These are phyloP conservation scores for Gymnothorax reevesii DNA, from an alignment of 2,797 vertebrate genomes.

Conservation along the genomic window DNA sequence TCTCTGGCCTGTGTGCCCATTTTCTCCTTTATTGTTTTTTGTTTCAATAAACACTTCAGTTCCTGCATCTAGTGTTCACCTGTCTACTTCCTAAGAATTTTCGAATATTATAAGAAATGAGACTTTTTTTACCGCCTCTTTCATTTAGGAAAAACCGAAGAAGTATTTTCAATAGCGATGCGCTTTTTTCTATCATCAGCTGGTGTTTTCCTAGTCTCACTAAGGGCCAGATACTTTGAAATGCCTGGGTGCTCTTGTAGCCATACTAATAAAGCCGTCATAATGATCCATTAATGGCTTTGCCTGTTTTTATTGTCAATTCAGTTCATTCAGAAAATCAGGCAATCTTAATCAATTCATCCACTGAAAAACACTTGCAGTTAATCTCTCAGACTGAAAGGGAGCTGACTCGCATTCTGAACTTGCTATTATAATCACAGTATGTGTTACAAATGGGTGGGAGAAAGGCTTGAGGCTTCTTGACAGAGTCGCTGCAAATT, in stretches of 20 bases:
- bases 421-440: not conserved
- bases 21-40: too few relatives aligned
- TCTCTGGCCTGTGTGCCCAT: too few relatives aligned
- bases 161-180: not conserved
- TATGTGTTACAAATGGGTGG: not conserved
- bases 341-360: not conserved
- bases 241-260: not conserved
- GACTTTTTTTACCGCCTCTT: not conserved
- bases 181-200: not conserved
- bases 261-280: not conserved
- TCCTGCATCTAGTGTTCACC: too few relatives aligned
- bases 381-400: not conserved
- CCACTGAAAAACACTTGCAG: not conserved
- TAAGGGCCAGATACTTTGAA: not conserved
- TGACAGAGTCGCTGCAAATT: not conserved
- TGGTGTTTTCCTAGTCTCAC: not conserved
- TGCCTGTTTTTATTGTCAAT: too few relatives aligned
- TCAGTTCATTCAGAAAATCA: too few relatives aligned
- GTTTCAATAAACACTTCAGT: too few relatives aligned
- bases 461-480: not conserved
- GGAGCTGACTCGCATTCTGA: not conserved
- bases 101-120: not conserved
- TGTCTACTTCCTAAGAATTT: too few relatives aligned
- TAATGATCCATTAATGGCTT: not conserved
- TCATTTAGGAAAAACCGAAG: not conserved